A percentile compares a stretch with the other conserved stretches of the same genome.
Conservation (phyloP, 1,140 invertebrate species). For the Diuraphis noxia region DNA sequence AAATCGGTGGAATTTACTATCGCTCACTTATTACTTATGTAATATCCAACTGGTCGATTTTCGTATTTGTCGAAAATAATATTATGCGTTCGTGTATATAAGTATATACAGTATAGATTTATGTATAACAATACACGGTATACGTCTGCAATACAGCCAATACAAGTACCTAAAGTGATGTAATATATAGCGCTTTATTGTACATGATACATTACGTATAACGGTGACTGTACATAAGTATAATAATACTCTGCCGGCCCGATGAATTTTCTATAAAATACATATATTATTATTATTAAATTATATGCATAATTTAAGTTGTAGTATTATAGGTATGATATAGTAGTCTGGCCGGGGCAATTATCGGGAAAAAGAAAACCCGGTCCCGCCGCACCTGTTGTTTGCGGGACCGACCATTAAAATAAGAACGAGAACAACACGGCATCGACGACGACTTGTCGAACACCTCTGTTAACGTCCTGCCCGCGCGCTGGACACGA, state of each 20-base stretch:
- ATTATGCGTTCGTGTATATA: not conserved
- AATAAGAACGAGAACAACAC: constrained; percentile 17
- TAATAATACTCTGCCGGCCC: not conserved
- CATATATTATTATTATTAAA: not conserved
- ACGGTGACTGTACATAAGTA: not conserved
- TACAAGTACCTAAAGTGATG: not conserved
- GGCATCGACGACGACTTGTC: not conserved
- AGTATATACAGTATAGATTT: not conserved
- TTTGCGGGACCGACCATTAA: not conserved
- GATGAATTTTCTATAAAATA: not conserved
- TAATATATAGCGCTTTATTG: not conserved
- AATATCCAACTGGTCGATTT: not conserved
- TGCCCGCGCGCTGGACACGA: not conserved
- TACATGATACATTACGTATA: not conserved
- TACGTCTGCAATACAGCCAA: not conserved
- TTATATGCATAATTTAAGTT: not conserved
- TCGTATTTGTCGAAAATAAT: not conserved
- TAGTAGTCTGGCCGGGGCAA: not conserved
- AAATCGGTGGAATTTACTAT: too few relatives aligned
- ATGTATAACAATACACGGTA: not conserved
- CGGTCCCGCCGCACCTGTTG: not conserved
- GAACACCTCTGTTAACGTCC: not conserved
- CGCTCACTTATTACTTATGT: too few relatives aligned
- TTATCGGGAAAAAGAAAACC: constrained; percentile 15
- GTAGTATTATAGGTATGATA: not conserved